Conservation (phyloP, 2,888 invertebrate species). For the Drosophila anomelani region DNA sequence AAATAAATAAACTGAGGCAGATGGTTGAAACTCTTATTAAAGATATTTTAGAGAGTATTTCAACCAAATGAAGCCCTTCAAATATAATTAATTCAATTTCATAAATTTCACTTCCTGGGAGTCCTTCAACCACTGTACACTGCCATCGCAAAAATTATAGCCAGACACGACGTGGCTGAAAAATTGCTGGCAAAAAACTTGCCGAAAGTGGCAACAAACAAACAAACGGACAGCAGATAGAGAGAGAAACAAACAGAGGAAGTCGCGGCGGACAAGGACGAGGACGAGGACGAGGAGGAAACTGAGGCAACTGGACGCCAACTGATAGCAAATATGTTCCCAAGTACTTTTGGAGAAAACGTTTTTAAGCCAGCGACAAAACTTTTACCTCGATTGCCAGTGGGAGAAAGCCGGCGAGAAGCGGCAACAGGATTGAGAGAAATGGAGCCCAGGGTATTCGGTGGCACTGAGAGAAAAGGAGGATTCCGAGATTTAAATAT, state of each 20-base stretch:
- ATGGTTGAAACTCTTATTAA: not conserved
- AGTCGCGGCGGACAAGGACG: constrained; percentile 6
- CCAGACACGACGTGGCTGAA: constrained; percentile 67
- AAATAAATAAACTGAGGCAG: too few species aligned
- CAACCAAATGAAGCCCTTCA: not conserved
- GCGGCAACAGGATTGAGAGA: constrained; percentile 9
- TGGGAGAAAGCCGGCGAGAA: constrained; percentile 14
- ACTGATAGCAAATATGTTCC: constrained; percentile 80
- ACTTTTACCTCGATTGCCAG: constrained; percentile 65
- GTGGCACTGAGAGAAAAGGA: constrained; percentile 18
- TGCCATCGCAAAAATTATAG: constrained; percentile 63
- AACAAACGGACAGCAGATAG: constrained; percentile 47
- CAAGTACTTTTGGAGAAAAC: constrained; percentile 74
- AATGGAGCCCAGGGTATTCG: constrained; percentile 5
- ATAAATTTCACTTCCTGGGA: too few species aligned
- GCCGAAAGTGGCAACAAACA: constrained; percentile 60
- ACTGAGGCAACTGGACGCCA: constrained; percentile 74
- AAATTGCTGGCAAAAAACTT: constrained; percentile 60
- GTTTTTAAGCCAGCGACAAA: constrained; percentile 75
- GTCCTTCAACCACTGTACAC: constrained; percentile 12
- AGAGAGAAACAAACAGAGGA: constrained; percentile 29
- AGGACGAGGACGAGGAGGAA: not conserved
- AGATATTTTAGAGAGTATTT: not conserved
- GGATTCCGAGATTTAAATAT: too few species aligned
- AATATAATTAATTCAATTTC: not conserved